Conservation (phyloP, 1,140 invertebrate genomes). For the Macrobrachium nipponense region DNA sequence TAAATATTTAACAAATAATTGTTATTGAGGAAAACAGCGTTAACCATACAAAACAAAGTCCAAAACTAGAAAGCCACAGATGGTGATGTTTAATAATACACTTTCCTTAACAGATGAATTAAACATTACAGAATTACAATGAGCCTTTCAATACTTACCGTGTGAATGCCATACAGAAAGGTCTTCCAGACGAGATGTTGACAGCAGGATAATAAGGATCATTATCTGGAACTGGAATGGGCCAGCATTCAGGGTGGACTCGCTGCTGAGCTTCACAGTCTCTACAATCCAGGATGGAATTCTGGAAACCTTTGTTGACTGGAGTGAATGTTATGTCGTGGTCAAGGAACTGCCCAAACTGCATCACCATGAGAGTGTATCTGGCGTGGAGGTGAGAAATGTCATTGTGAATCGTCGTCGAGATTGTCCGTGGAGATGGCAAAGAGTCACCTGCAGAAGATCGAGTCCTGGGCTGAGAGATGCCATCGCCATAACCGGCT, state of each 20-base stretch:
- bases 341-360: conserved; percentile 89
- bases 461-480: conserved; percentile 80
- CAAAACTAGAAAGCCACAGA: too few species aligned
- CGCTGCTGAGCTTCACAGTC: conserved; percentile 84
- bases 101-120: too few species aligned
- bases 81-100: too few species aligned
- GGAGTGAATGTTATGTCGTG: conserved; percentile 88
- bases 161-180: conserved; percentile 93
- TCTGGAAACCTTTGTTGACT: conserved; percentile 65
- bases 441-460: conserved; percentile 80
- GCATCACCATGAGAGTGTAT: conserved; percentile 93
- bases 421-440: conserved; percentile 85
- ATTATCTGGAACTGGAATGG: conserved; percentile 84
- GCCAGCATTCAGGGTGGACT: conserved; percentile 91
- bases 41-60: too few species aligned
- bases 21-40: too few species aligned
- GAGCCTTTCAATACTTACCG: conserved; percentile 78
- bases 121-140: too few species aligned
- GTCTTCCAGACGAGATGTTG: conserved; percentile 82
- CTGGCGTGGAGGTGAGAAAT: conserved; percentile 86
- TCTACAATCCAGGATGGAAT: conserved; percentile 80
- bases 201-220: conserved; percentile 88
- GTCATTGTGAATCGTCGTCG: conserved; percentile 87
- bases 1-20: too few species aligned
- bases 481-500: conserved; percentile 88